Base-by-base conservation (phyloP, 1,140 invertebrate genomes). In the Drosophila kikkawai region DNA sequence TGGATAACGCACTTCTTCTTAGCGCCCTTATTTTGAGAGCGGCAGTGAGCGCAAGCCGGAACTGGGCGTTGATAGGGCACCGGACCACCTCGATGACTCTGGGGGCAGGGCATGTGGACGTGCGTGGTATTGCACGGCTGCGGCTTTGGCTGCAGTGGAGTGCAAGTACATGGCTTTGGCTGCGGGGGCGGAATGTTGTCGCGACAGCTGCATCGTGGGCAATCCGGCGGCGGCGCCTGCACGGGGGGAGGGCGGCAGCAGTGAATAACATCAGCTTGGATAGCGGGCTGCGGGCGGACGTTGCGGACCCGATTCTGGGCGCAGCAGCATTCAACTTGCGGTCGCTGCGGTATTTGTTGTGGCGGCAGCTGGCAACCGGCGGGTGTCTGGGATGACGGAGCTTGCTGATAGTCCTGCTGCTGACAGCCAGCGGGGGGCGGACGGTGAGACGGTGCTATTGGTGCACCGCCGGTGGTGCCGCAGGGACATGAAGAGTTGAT, bases 1-100 rank as follows among this genome's bases (percentile, higher is more conserved):
- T 82, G 79, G 37, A 82, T 82, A 29, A 34, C 7, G 41, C 80
- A 82, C 19, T 65, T 79, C 39, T 82, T 82, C 32, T 64, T 47
- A 29, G 26, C 7, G 26, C 26, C 26, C n/a, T 26, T 65, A 2
- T 7, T n/a, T 9, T 39, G 19, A 19, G 37, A n/a, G 2, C 55
- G 56, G 13, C 80, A 78, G 51, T 79, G 80, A 6, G 22, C 39
- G 29, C 80, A 79, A 15, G 48, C 1, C 19, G 7, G 4, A 17
- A 0, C 0, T 1, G 1, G 13, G 7, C 19, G n/a, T 3, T 44
- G 47, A 22, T 66, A 65, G 11, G 48, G 47, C 50, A 51, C 13
- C 15, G 45, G 47, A 9, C 42, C 60, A 4, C 41, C 11, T 19
- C 1, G 1, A 26, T 36, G 0, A 44, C 9, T 17, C 13, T 67